Percentiles rank a stretch among this genome's conserved stretches.
phyloP scores from a whole-genome alignment of 2,797 vertebrate genomes.

The Phyllotis vaccarum region DNA sequence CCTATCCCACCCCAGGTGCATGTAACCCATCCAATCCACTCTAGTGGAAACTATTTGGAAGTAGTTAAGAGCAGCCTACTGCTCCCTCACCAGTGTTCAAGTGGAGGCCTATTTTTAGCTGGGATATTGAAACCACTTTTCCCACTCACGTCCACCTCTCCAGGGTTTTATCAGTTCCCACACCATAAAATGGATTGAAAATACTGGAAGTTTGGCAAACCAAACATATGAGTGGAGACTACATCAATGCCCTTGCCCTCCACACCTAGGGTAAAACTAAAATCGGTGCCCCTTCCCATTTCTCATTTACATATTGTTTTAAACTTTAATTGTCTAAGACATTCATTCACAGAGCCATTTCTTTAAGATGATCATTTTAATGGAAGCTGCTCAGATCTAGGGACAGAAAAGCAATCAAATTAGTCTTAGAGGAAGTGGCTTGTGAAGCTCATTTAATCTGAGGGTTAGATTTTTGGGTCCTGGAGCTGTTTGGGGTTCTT shows the following conservation, averaged over 20 bases:
- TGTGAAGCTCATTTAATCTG: conserved; percentile 18
- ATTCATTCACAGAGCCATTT: neutral
- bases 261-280: neutral
- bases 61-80: neutral
- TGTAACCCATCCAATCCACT: neutral
- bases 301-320: neutral
- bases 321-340: neutral
- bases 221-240: neutral
- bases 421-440: neutral
- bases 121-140: neutral
- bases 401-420: conserved; percentile 11
- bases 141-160: neutral
- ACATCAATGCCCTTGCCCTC: neutral
- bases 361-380: conserved; percentile 10
- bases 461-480: neutral
- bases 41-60: neutral
- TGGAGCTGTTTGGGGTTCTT: neutral
- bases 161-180: neutral
- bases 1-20: neutral
- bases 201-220: neutral
- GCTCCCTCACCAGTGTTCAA: neutral
- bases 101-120: neutral
- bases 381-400: neutral
- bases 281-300: neutral
- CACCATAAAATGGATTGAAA: conserved; percentile 9